phyloP scores from a whole-genome alignment of 2,888 invertebrate genomes.

The Fragum fragum region DNA sequence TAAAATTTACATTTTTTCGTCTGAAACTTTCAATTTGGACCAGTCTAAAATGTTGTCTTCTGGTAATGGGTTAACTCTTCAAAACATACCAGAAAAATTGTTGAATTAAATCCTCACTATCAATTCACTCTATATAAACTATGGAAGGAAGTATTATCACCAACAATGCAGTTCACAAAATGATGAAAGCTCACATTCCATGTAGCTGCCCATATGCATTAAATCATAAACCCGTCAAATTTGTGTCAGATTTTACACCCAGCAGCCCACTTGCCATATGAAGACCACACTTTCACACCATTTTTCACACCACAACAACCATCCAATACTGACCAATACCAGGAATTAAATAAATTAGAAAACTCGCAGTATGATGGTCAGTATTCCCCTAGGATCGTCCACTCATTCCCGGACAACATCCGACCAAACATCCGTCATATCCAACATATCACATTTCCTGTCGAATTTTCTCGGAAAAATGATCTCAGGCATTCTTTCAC shows the following conservation, averaged over 20 bases:
- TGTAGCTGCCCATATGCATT: conserved; percentile 20
- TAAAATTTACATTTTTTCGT: no score
- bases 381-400: background rate
- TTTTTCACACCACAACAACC: background rate
- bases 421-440: conserved; percentile 22
- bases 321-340: background rate
- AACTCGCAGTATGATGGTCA: background rate
- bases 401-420: background rate
- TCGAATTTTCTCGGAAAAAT: conserved; percentile 12
- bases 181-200: background rate
- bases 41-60: no score
- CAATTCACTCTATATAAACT: no score
- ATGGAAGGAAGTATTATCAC: no score
- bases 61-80: no score
- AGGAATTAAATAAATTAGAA: conserved; percentile 14
- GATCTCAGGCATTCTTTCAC: background rate
- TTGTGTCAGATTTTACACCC: conserved; percentile 18
- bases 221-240: conserved; percentile 28
- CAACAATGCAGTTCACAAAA: no score
- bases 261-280: conserved; percentile 4
- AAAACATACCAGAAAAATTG: no score
- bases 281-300: conserved; percentile 15
- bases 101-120: no score
- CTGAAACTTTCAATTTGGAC: no score
- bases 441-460: conserved; percentile 23